Evolutionary conservation across 2,797 vertebrate species (phyloP), one percentile per base, ranked within the genome.

Genomic region (Chaetophractus vellerosus): DNA sequence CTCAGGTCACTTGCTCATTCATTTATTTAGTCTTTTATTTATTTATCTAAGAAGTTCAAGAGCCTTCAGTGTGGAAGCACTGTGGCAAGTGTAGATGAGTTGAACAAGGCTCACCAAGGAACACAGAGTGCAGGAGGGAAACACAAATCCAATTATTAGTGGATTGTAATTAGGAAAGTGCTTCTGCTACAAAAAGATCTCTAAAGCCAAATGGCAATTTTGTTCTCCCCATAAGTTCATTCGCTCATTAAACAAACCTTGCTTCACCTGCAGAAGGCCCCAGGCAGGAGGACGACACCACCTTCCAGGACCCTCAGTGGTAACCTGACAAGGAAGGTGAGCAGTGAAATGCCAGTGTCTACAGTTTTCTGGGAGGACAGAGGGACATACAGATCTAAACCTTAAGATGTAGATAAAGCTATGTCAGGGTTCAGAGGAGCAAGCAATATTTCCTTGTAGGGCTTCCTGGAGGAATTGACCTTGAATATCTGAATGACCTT

Each of bases 81-180:
- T 76, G 74, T 31, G 63, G 87, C 84, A 83, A 68, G 52, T 12
- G 55, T 4, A 33, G 84, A 36, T 64, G 59, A 36, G 16, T 24
- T 0, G 6, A 64, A 4, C 14, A n/a, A 21, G 57, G 48, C 66
- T 87, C 76, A 2, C 6, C 9, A 5, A 57, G 69, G 78, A 50
- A 18, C 0, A 0, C 5, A 3, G 14, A 2, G 52, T 0, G 1
- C 0, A 3, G 55, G 45, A 52, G 33, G 3, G 59, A 63, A 24
- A 9, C 2, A 0, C 1, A 18, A 24, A 12, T 24, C 74, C 69
- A 33, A 1, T 9, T 26, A 4, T 38, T 6, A 21, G 57, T 1
- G 6, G 26, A 16, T 38, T 24, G 2, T 3, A 6, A 3, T 23
- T 61, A 57, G 45, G 5, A 14, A 59, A 64, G 28, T n/a, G n/a